Base-by-base conservation (phyloP, 2,797 vertebrate genomes). In the Trachurus trachurus region DNA sequence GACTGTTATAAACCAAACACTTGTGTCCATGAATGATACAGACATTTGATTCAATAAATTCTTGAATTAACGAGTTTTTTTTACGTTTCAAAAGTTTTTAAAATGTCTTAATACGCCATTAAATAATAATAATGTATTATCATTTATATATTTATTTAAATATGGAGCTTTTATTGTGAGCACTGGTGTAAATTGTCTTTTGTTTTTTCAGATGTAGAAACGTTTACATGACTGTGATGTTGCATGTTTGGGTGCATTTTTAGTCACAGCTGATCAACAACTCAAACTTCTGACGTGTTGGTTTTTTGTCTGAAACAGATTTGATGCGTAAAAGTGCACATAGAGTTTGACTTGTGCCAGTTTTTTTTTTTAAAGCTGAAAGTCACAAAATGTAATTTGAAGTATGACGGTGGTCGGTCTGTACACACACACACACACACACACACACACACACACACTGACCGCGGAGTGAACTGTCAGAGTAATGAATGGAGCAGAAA, bases 401-500 rank as follows among this genome's bases (percentile, higher is more conserved):
- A 78, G 67, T 65, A 63, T 58, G 44, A 53, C 74, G 52, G 15
- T 54, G 39, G 53, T 31, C 53, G 64, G 53, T 68, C 60, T 29
- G 9, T 71, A 15, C 62, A 26, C 16, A 12, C 37, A 34, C 22
- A 5, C 15, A 17, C 17, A 31, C 61, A 54, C 64, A 76, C 76
- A 66, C 73, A 52, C 44, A 60, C 21, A 39, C 47, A 63, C 21
- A 57, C 69, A 40, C 66, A 50, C 59, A 26, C 42, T 88, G 90
- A 86, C 90, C 92, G 87, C 82, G 82, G 56, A 88, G 83, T 94
- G 92, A 94, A 92, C 92, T 86, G 89, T 87, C 84, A 90, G 87
- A 68, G 81, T 90, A 92, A 93, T 93, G 91, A 89, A 90, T 90
- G 88, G 71, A 87, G 89, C 82, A 94, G 85, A 92, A 90, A 92